phyloP scores from a whole-genome alignment of 2,797 vertebrate species.

The Onychomys torridus region DNA sequence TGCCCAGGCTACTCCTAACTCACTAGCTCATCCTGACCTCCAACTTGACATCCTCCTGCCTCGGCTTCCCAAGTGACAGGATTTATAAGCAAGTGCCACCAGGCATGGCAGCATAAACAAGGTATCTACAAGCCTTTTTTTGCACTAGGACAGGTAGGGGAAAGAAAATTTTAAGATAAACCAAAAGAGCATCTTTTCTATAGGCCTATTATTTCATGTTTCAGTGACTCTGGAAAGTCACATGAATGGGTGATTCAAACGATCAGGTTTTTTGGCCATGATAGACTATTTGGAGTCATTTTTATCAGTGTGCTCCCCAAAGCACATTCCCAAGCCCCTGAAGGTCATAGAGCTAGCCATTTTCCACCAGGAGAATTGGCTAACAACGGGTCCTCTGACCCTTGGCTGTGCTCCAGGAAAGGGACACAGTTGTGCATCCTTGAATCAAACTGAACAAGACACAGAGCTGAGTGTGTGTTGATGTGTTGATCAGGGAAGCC shows the following conservation, averaged over 20 bases:
- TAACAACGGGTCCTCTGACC: not conserved
- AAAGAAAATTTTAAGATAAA: not conserved
- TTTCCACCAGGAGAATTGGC: not conserved
- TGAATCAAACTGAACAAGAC: conserved; percentile 2
- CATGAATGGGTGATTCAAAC: not conserved
- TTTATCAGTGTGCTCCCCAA: not conserved
- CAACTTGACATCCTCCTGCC: not conserved
- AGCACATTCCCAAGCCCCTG: not conserved
- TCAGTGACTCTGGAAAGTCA: not conserved
- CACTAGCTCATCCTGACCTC: not conserved
- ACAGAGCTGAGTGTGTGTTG: not conserved
- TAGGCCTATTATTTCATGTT: not conserved
- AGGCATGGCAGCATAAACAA: not conserved
- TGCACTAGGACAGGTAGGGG: not conserved
- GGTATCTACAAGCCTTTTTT: not conserved
- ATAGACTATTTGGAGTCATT: not conserved
- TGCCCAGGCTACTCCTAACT: not conserved
- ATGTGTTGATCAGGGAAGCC: conserved; percentile 13
- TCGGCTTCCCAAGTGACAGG: not conserved
- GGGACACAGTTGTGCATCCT: not conserved
- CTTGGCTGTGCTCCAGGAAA: not conserved
- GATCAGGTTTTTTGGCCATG: not conserved
- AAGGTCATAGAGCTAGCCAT: not conserved
- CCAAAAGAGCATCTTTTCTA: not conserved
- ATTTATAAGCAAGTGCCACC: not conserved